Percentiles rank a stretch among this genome's conserved stretches.
Conservation (phyloP, 2,888 invertebrate genomes). For the Euzophera pinguis region DNA sequence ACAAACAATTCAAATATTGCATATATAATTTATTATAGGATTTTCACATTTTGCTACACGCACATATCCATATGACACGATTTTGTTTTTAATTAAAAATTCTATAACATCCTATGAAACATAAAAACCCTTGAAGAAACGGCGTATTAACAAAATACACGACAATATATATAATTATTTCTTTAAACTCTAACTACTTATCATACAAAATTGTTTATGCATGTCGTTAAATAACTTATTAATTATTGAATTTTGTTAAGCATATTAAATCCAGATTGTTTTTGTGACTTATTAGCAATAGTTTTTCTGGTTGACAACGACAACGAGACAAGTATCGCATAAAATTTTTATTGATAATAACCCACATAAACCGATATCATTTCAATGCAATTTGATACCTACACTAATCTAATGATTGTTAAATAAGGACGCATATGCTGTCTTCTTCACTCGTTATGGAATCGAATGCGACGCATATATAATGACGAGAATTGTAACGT, state of each 20-base stretch:
- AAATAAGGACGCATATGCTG: slow-evolving; percentile 10
- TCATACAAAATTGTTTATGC: slow-evolving; percentile 68
- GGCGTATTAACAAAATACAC: slow-evolving; percentile 12
- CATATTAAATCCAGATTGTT: slow-evolving; percentile 23
- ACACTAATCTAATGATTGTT: slow-evolving; percentile 12
- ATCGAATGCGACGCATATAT: slow-evolving; percentile 1
- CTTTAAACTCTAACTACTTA: slow-evolving; percentile 61
- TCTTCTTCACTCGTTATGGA: neutral
- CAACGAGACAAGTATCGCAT: neutral
- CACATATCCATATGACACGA: slow-evolving; percentile 10
- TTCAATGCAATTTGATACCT: slow-evolving; percentile 15
- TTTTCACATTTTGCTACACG: neutral
- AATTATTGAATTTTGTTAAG: slow-evolving; percentile 38
- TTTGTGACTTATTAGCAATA: slow-evolving; percentile 5
- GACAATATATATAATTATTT: slow-evolving; percentile 11
- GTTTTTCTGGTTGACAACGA: neutral
- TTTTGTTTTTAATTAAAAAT: neutral
- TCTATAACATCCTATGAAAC: slow-evolving; percentile 15
- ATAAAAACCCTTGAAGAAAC: slow-evolving; percentile 7
- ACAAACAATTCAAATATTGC: neutral
- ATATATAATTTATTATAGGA: neutral
- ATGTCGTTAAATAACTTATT: slow-evolving; percentile 64
- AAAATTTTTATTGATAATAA: slow-evolving; percentile 7
- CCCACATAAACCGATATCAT: neutral
- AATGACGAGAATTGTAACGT: neutral